Base-by-base conservation (phyloP, 2,888 invertebrate genomes). In the Drosophila paranaensis region DNA sequence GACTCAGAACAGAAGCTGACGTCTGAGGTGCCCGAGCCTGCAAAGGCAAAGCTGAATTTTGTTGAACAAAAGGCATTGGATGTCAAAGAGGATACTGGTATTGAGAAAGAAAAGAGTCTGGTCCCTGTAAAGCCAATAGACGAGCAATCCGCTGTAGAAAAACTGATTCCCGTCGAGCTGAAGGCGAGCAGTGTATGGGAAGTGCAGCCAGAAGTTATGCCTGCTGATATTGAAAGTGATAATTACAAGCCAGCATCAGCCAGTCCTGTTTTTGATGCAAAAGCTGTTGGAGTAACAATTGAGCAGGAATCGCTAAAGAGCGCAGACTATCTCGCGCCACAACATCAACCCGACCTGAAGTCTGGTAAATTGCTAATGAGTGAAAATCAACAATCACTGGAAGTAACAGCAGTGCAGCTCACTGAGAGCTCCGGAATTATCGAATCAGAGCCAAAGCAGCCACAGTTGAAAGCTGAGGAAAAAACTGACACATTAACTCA, bases 51-150 rank as follows among this genome's bases (percentile, higher is more conserved):
- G 9, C 3, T 81, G 0, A 65, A 82, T 13, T 88, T 85, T 43
- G 75, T 88, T 11, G 74, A 95, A 2, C 94, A 95, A 80, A 93
- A 94, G 78, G 93, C 96, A 62, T 77, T 96, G 57, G 93, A 94
- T 73, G 91, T 96, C 6, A 94, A 93, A 58, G 94, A 96, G 91
- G 95, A 94, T 0, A 94, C 95, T 84, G 91, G 93, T 0, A 93
- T 94, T 40, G 96, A 97, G 92, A 94, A 94, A 74, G 97, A 96
- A 93, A 94, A 93, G 33, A 91, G 93, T 37, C 92, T 96, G 20
- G 45, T 90, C 30, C 73, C 16, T 5, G 30, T 93, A 16, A 84
- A 90, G 53, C 91, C 89, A 79, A 88, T 87, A 13, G 91, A 93
- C 14, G 60, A 74, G 10, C 90, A 91, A 53, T 50, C 30, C 3